A percentile compares a stretch with the other conserved stretches of the same genome.
phyloP scores from a whole-genome alignment of 2,797 vertebrate species.

The Dermochelys coriacea region DNA sequence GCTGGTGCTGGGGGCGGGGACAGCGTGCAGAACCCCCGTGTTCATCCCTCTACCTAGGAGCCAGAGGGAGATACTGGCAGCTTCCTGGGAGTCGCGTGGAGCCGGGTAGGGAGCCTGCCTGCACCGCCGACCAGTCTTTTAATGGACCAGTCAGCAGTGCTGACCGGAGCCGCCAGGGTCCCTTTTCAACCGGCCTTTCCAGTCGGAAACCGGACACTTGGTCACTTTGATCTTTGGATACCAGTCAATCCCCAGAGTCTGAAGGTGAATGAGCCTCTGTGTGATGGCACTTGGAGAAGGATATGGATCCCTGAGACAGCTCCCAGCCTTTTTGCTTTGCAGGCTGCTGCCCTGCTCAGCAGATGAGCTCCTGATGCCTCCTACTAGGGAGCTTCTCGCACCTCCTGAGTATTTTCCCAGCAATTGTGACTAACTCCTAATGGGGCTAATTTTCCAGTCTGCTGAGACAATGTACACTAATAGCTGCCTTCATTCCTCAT shows the following conservation, averaged over 20 bases:
- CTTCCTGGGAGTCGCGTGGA: no score
- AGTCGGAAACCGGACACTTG: no score
- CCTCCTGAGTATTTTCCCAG: slow-evolving; percentile 32
- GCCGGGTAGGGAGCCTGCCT: no score
- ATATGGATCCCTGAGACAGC: neutral
- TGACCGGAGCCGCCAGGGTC: no score
- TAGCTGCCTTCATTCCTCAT: slow-evolving; percentile 44
- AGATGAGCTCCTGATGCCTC: neutral
- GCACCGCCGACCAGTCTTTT: no score
- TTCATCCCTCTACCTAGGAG: no score
- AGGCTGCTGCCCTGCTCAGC: neutral
- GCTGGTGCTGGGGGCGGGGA: no score
- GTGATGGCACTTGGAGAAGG: neutral
- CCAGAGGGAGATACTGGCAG: no score
- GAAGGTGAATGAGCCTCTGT: neutral
- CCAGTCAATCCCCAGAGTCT: neutral
- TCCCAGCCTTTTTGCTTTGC: neutral
- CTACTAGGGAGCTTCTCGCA: accelerated
- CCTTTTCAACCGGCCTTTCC: no score
- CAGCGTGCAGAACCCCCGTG: no score
- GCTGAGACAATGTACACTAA: slow-evolving; percentile 31
- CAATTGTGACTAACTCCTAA: neutral
- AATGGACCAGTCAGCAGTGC: no score
- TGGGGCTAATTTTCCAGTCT: slow-evolving; percentile 41
- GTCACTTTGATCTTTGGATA: neutral